Evolutionary conservation across 2,888 invertebrate species (phyloP).

Genomic region (Pyralis farinalis): DNA sequence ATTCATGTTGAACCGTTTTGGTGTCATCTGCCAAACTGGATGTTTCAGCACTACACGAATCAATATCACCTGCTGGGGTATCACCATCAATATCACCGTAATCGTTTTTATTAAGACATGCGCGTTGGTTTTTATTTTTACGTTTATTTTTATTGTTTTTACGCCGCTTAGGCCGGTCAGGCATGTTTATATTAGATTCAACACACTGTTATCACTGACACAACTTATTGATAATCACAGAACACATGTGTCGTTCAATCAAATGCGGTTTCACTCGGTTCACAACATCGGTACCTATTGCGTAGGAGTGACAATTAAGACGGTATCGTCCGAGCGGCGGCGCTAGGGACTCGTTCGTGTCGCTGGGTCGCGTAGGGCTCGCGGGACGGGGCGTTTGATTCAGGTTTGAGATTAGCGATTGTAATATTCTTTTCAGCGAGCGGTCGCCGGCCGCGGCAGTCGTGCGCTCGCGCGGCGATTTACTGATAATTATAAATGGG

Average conservation of each 20-base stretch:
- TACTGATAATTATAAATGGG: conserved; percentile 80
- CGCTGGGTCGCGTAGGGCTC: conserved; percentile 46
- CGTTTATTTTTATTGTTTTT: conserved; percentile 73
- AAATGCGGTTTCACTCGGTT: conserved; percentile 40
- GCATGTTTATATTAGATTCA: conserved; percentile 51
- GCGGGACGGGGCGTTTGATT: conserved; percentile 39
- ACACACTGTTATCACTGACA: conserved; percentile 64
- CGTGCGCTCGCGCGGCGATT: conserved; percentile 74
- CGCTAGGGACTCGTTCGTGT: conserved; percentile 41
- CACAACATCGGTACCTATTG: conserved; percentile 52
- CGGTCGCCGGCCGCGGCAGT: conserved; percentile 66
- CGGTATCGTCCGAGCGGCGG: conserved; percentile 35
- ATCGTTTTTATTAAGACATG: conserved; percentile 38
- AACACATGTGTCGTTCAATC: conserved; percentile 47
- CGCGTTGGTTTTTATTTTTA: conserved; percentile 59
- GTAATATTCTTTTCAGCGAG: conserved; percentile 62
- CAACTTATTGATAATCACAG: conserved; percentile 53
- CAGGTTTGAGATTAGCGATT: conserved; percentile 48
- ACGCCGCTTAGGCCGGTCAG: conserved; percentile 65
- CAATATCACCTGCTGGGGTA: conserved; percentile 29
- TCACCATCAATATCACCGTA: conserved; percentile 37
- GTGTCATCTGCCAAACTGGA: conserved; percentile 15
- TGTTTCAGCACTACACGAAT: conserved; percentile 27
- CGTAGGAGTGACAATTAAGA: conserved; percentile 55
- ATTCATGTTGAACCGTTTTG: conserved; percentile 7